Base-by-base conservation (phyloP, 2,797 vertebrate genomes). In the Ceryle rudis region DNA sequence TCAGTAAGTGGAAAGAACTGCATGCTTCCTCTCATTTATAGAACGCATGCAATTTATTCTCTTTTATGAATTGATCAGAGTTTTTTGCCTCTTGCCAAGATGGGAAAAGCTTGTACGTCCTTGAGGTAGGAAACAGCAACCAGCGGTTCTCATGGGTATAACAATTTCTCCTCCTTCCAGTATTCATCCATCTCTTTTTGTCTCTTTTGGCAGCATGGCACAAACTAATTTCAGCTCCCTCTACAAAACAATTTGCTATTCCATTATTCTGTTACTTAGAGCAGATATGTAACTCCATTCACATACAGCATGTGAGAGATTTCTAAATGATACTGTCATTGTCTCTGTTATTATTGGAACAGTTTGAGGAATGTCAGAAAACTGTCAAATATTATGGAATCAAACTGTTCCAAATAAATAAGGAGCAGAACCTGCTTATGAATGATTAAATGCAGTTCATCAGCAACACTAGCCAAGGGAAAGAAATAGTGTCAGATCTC, bases 301-400 rank as follows among this genome's bases (percentile, higher is more conserved):
- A 11, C 33, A 85, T 58, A 54, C 42, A 28, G 55, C 25, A 22
- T 82, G 64, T 74, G 46, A 86, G 55, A 95, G 89, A 96, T 98
- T 97, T 90, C 89, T 96, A 97, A 97, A 97, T 92, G 84, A 96
- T 97, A 94, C 88, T 93, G 89, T 95, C 97, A 89, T 95, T 90
- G 81, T 89, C 91, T 86, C 57, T 74, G 78, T 94, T 98, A 86
- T 96, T 97, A 97, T 86, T 95, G 91, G 70, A 95, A 87, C 81
- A 96, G 93, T 97, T 97, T 97, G 85, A 58, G 44, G 58, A 81
- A 90, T 77, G 87, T 94, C 58, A 74, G 79, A 94, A 96, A 95
- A 73, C 87, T 97, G 94, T 95, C 96, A 97, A 73, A 90, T 72
- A 61, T 94, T 91, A 74, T 51, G 49, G 77, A 97, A 82, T 97